A percentile compares a stretch with the other conserved stretches of the same genome.
Evolutionary conservation across 2,113 vertebrate species (phyloP).

Genomic region (Albula glossodonta): DNA sequence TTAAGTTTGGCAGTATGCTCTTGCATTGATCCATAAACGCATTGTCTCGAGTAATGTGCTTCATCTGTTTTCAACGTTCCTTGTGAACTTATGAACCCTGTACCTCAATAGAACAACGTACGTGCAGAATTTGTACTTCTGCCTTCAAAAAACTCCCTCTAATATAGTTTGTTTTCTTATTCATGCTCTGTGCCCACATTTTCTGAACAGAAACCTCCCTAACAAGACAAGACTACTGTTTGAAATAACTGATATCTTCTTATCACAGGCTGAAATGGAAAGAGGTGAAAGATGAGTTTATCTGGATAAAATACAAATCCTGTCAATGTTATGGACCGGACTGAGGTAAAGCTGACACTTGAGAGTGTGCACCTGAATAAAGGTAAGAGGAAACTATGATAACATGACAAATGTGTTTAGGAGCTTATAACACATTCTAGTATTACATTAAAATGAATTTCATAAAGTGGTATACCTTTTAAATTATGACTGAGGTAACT

Average conservation of each 20-base stretch:
- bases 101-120: constrained; percentile 32
- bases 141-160: background rate
- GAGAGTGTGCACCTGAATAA: background rate
- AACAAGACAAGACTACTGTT: background rate
- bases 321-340: background rate
- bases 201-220: background rate
- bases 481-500: background rate
- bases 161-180: constrained; percentile 1
- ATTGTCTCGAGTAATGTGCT: constrained; percentile 11
- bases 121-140: constrained; percentile 22
- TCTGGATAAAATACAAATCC: background rate
- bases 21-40: constrained; percentile 6
- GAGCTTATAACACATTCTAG: background rate
- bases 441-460: background rate
- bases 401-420: background rate
- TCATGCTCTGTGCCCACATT: background rate
- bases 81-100: constrained; percentile 9
- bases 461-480: background rate
- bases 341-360: background rate
- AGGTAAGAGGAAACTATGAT: background rate
- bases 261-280: background rate
- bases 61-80: constrained; percentile 30
- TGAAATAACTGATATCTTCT: background rate
- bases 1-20: background rate
- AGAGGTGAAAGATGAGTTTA: background rate